Percentiles rank a stretch among this genome's conserved stretches.
Conservation (phyloP, 2,797 vertebrate species). For the Sebastes alutus region DNA sequence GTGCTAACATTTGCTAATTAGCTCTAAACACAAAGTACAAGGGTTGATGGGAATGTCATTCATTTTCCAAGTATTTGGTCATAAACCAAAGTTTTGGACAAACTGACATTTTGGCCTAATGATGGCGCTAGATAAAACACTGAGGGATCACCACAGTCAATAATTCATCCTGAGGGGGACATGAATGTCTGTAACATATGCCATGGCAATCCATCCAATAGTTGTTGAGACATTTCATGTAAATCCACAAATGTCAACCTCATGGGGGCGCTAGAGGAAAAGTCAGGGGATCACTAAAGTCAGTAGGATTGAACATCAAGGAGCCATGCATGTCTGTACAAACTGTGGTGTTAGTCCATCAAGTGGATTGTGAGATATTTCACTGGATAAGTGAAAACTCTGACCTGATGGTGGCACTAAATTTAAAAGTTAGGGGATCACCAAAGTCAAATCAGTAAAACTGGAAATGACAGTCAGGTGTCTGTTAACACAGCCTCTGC, state of each 20-base stretch:
- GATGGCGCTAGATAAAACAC: background rate
- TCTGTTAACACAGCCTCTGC: constrained; percentile 17
- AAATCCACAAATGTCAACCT: background rate
- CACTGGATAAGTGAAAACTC: background rate
- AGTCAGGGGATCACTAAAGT: background rate
- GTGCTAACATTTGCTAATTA: background rate
- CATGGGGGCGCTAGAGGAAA: background rate
- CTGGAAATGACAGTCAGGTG: constrained; percentile 15
- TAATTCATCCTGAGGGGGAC: background rate
- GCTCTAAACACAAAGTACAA: background rate
- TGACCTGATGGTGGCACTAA: background rate
- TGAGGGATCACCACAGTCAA: background rate
- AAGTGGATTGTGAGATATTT: background rate
- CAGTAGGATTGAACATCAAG: background rate
- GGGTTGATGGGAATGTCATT: background rate
- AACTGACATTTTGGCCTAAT: background rate
- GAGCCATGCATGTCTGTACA: too few relatives aligned
- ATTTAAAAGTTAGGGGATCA: background rate
- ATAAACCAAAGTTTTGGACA: background rate
- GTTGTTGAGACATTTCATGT: background rate
- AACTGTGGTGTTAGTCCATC: background rate
- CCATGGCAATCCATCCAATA: background rate
- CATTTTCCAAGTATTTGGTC: background rate
- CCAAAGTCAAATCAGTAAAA: constrained; percentile 27
- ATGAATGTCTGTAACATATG: background rate